phyloP scores from a whole-genome alignment of 2,888 invertebrate species.

The Dastarcus helophoroides region DNA sequence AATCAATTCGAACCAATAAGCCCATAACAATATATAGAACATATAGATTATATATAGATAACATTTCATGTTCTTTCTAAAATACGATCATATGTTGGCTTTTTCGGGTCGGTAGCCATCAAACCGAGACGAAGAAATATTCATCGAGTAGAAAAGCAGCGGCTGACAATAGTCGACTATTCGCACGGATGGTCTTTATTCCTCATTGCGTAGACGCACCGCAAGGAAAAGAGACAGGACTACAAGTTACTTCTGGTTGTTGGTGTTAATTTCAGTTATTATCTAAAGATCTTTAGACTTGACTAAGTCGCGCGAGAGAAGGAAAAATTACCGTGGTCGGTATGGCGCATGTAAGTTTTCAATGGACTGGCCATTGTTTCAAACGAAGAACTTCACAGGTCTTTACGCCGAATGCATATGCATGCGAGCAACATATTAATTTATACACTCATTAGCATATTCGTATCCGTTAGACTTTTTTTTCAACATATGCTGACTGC shows the following conservation, averaged over 20 bases:
- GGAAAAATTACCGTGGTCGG: slow-evolving; percentile 38
- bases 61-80: no score
- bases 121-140: slow-evolving; percentile 35
- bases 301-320: slow-evolving; percentile 40
- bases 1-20: no score
- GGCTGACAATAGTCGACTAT: slow-evolving; percentile 25
- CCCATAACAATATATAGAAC: no score
- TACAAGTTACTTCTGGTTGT: slow-evolving; percentile 27
- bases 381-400: slow-evolving; percentile 21
- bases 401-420: slow-evolving; percentile 35
- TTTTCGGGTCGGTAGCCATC: slow-evolving; percentile 34
- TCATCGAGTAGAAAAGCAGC: slow-evolving; percentile 24
- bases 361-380: slow-evolving; percentile 30
- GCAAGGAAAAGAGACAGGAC: slow-evolving; percentile 17
- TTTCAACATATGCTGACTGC: slow-evolving; percentile 37
- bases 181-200: slow-evolving; percentile 18
- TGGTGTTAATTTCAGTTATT: slow-evolving; percentile 40
- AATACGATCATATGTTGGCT: slow-evolving; percentile 31
- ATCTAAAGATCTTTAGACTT: slow-evolving; percentile 41
- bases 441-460: slow-evolving; percentile 41
- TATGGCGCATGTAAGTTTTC: slow-evolving; percentile 27
- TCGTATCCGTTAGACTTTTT: slow-evolving; percentile 40
- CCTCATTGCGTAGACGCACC: slow-evolving; percentile 7
- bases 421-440: slow-evolving; percentile 41
- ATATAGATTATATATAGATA: no score